Conservation (phyloP, 2,113 vertebrate species). For the Charadrius vociferus region DNA sequence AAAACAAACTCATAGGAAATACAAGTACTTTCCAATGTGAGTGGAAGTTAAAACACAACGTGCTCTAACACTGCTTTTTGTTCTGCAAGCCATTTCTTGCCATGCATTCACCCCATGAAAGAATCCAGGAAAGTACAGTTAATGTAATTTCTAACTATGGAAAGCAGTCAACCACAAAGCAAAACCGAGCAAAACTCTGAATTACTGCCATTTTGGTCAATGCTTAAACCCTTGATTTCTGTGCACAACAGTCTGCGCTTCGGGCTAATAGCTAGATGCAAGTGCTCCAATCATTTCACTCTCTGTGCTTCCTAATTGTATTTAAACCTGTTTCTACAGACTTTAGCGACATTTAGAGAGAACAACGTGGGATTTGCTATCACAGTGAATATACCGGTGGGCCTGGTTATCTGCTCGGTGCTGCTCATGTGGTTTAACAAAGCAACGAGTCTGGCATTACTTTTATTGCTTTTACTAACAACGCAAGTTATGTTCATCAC, state of each 20-base stretch:
- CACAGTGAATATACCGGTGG: neutral
- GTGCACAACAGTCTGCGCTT: neutral
- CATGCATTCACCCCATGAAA: neutral
- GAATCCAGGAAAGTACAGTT: neutral
- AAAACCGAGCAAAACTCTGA: neutral
- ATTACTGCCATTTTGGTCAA: neutral
- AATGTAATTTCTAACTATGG: neutral
- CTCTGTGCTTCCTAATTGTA: neutral
- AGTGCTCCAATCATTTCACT: neutral
- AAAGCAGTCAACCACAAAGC: neutral
- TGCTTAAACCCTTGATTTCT: neutral
- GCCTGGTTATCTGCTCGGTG: neutral
- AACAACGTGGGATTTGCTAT: neutral
- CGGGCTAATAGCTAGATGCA: neutral
- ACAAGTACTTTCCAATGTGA: neutral
- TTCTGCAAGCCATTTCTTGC: neutral
- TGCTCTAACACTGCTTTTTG: neutral
- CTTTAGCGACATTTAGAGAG: neutral
- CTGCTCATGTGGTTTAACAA: neutral
- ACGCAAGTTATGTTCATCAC: neutral
- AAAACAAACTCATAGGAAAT: neutral
- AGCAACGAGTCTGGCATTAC: neutral
- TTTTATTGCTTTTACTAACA: neutral
- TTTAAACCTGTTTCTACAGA: neutral
- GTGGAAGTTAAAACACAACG: neutral